Base-by-base conservation (phyloP, 2,797 vertebrate genomes). In the Chiloscyllium punctatum region DNA sequence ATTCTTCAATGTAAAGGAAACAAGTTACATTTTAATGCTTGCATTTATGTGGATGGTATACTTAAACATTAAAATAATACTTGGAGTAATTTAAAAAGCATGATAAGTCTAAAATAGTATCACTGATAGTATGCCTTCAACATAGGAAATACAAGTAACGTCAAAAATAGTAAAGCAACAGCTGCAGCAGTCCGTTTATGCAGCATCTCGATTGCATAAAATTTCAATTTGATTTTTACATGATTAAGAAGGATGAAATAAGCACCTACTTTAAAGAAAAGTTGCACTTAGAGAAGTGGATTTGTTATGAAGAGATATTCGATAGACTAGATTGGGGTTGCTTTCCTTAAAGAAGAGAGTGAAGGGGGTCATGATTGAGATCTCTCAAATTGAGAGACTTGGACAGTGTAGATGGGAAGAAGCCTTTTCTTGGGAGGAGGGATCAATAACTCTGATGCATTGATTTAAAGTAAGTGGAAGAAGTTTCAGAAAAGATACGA, bases 91-190 rank as follows among this genome's bases (percentile, higher is more conserved):
- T 68, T 69, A 69, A 92, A 92, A 92, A 69, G 90, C 23, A 42
- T 69, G 90, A 16, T 92, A 37, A 33, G 30, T 92, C 21, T 23
- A 74, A 95, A 95, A 74, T 95, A 77, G 71, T 95, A 48, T 53
- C 48, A n/a, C 94, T 53, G 16, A 74, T 94, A 30, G 69, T 30
- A 94, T 74, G 74, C 53, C 37, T 21, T 51, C 48, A 72, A 25
- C 72, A 51, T 15, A 95, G 53, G 68, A n/a, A 48, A 74, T 21
- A 92, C 1, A 9, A 74, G 94, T 33, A 77, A 74, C 51, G 77
- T 16, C 94, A 74, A 95, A 95, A 92, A 69, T 69, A 92, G 90
- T 69, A 69, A 42, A n/a, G 37, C 62, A 92, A 92, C 90, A 92
- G 90, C 90, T 92, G 90, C 90, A 68, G 16, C 57, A 42, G 66